Evolutionary conservation across 2,888 invertebrate genomes (phyloP).

Genomic region (Cataglyphis rosenhaueri): DNA sequence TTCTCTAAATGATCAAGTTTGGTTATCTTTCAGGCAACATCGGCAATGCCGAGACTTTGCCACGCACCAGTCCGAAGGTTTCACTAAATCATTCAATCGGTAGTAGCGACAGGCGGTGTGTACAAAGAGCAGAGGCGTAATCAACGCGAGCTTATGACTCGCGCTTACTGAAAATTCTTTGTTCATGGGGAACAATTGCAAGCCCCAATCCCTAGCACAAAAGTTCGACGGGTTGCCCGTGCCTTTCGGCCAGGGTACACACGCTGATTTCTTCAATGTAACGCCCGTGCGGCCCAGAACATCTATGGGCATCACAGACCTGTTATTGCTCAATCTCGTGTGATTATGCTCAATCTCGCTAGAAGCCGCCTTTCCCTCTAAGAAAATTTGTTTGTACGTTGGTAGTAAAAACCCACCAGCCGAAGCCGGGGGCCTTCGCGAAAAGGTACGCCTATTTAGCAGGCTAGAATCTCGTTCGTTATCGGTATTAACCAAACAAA

Average conservation of each 20-base stretch:
- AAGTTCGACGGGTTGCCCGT: conserved; percentile 64
- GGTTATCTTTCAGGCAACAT: conserved; percentile 86
- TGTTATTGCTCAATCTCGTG: conserved; percentile 85
- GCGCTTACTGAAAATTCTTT: conserved; percentile 33
- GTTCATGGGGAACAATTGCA: conserved; percentile 86
- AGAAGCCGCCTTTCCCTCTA: conserved; percentile 88
- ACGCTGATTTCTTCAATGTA: too few relatives aligned
- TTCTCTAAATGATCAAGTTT: conserved; percentile 87
- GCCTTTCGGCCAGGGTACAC: too few relatives aligned
- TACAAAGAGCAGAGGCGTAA: conserved; percentile 89
- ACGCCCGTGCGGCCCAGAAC: neutral
- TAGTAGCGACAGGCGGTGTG: conserved; percentile 91
- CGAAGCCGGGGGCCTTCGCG: too few relatives aligned
- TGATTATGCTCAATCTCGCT: too few relatives aligned
- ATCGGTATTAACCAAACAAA: conserved; percentile 92
- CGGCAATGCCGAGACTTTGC: conserved; percentile 81
- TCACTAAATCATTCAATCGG: conserved; percentile 90
- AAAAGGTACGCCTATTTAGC: conserved; percentile 43
- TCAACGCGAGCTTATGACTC: conserved; percentile 36
- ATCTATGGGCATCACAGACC: conserved; percentile 85
- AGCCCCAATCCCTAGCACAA: conserved; percentile 90
- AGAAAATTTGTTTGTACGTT: too few relatives aligned
- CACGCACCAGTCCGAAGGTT: conserved; percentile 87
- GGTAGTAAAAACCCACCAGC: too few relatives aligned
- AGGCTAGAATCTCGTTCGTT: conserved; percentile 89